phyloP scores from a whole-genome alignment of 2,888 invertebrate genomes.

The Julus scanicus region DNA sequence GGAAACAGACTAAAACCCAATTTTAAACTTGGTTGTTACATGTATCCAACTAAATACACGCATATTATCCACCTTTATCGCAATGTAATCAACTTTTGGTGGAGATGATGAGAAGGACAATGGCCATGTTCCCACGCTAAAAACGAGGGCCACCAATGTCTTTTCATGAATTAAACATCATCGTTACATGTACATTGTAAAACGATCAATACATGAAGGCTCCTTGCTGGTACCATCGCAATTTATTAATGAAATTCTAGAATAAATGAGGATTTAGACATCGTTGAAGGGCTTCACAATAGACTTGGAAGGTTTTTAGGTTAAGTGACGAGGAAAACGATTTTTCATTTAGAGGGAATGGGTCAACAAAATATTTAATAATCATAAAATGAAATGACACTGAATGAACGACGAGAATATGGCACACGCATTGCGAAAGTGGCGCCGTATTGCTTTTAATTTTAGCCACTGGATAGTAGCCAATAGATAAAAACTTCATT shows the following conservation, averaged over 20 bases:
- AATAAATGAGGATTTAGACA: neutral
- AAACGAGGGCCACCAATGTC: neutral
- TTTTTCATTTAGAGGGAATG: conserved; percentile 15
- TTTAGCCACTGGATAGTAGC: neutral
- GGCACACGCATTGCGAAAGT: conserved; percentile 10
- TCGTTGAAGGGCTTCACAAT: conserved; percentile 20
- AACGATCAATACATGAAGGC: neutral
- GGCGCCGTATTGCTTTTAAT: neutral
- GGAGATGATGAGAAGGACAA: no score
- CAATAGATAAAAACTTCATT: no score
- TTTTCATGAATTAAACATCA: conserved; percentile 33
- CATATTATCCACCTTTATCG: no score
- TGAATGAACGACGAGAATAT: neutral
- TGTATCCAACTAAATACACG: no score
- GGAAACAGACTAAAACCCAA: no score
- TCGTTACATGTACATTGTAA: neutral
- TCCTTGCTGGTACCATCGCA: neutral
- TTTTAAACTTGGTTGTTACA: no score
- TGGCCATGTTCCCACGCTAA: neutral
- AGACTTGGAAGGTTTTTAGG: neutral
- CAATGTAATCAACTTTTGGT: no score
- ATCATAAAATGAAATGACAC: neutral
- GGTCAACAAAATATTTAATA: conserved; percentile 19
- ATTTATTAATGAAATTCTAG: neutral
- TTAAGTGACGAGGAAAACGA: conserved; percentile 15